Evolutionary conservation across 2,888 invertebrate genomes (phyloP), one percentile per base, ranked within the genome.

Genomic region (Meta bourneti): DNA sequence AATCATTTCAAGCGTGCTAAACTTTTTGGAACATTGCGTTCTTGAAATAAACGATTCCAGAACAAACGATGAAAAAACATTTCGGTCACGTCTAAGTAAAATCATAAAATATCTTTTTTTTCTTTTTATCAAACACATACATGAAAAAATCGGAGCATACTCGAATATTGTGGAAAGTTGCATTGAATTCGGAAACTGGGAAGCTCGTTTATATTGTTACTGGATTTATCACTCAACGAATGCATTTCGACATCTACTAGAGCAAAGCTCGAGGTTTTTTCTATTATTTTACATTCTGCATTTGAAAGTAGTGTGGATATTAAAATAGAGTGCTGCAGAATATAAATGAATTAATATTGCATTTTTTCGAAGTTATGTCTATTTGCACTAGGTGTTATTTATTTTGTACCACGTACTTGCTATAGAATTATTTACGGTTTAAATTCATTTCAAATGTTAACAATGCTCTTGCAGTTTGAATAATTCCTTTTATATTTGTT

Each of bases 81-180:
- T 52, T 52, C 9, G 75, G 75, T 84, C 84, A 84, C 84, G 74
- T 84, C 61, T 84, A 84, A 84, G 54, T 61, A 75, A 84, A 84
- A 75, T 75, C 74, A 48, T 75, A 84, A 84, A 84, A n/a, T 61
- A 54, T 61, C 61, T 34, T 34, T 54, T 75, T 84, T 61, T 61
- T 75, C 34, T 61, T 82, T 84, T 75, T 54, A 74, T 54, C 54
- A 34, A 16, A 13, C 54, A 11, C 48, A n/a, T n/a, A 16, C 74
- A 75, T 54, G 34, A 61, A 75, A 51, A 61, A 84, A 72, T 75
- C 48, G 61, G 20, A 16, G 48, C 19, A 49, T 48, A 54, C 54
- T 84, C 48, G n/a, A 75, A 74, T 20, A 34, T 16, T 7, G 61
- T 7, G 48, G 48, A 34, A 75, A 34, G 84, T 48, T n/a, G 16